Conservation (phyloP, 2,888 invertebrate species). For the Thelaira solivaga region DNA sequence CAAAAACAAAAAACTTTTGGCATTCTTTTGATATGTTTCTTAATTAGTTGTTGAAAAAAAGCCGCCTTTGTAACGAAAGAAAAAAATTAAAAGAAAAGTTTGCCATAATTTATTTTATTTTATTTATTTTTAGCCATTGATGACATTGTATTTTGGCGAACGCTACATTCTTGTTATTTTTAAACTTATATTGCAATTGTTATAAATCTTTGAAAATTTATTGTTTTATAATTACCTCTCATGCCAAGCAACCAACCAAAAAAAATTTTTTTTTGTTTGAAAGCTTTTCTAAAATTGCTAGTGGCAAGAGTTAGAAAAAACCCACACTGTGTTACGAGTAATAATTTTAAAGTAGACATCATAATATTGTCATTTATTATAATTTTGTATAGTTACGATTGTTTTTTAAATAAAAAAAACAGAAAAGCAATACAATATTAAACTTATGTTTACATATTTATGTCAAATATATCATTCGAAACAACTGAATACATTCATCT, state of each 20-base stretch:
- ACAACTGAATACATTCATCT: slow-evolving; percentile 27
- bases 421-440: slow-evolving; percentile 56
- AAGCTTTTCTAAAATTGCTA: slow-evolving; percentile 4
- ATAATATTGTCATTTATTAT: slow-evolving; percentile 62
- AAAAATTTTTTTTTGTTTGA: neutral
- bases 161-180: slow-evolving; percentile 36
- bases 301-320: neutral
- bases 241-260: slow-evolving; percentile 9
- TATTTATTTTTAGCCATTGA: slow-evolving; percentile 21
- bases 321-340: slow-evolving; percentile 42
- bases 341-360: slow-evolving; percentile 59
- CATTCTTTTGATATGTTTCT: neutral
- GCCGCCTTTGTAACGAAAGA: slow-evolving; percentile 6
- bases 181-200: slow-evolving; percentile 42
- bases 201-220: slow-evolving; percentile 53
- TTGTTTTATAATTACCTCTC: slow-evolving; percentile 56
- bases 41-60: slow-evolving; percentile 23
- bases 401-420: slow-evolving; percentile 30
- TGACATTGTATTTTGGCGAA: slow-evolving; percentile 45
- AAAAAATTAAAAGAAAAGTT: slow-evolving; percentile 26
- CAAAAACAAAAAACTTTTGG: neutral
- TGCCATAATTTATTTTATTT: slow-evolving; percentile 30
- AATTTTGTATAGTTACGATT: neutral
- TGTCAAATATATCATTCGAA: slow-evolving; percentile 65
- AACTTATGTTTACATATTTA: slow-evolving; percentile 66